Evolutionary conservation across 2,113 vertebrate genomes (phyloP), one percentile per base, ranked within the genome.

Genomic region (Propithecus coquereli): DNA sequence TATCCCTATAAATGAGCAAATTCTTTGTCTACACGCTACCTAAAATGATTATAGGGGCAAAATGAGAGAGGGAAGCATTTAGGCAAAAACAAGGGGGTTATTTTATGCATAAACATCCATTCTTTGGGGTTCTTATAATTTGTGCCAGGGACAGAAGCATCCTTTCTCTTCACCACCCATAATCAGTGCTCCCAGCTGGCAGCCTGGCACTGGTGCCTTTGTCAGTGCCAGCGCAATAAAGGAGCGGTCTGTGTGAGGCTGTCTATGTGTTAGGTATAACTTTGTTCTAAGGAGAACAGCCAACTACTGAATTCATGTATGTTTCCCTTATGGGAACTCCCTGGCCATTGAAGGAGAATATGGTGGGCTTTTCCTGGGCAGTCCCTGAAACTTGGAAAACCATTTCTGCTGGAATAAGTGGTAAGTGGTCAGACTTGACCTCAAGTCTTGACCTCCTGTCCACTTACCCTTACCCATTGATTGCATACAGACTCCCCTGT

Each of bases 101-200:
- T 83, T 85, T 96, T 90, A 61, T 63, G 63, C 57, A 86, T n/a
- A 84, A 76, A 57, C 27, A 32, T 70, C 52, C 45, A 71, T 96
- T 94, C 79, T 97, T 77, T n/a, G 47, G 50, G 65, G 45, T 70
- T 71, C 27, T 30, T 14, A 5, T 96, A 50, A 16, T 65, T 8
- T 23, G 79, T 82, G 86, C 65, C 73, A 96, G 83, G 89, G 73
- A 95, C 95, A 94, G 40, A 91, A 83, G 59, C 43, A 91, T 90
- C 84, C 87, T 95, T 92, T 90, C 80, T 95, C 47, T 84, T 52
- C 32, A 70, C 73, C 77, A 65, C 65, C 93, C 70, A 6, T 76
- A 70, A 95, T 94, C 92, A 59, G 93, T 91, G 84, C 68, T 93
- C 92, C 90, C 91, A 96, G 94, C 96, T 97, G 97, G 95, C 80